phyloP scores from a whole-genome alignment of 2,113 vertebrate species.

The Gasterosteus aculeatus region DNA sequence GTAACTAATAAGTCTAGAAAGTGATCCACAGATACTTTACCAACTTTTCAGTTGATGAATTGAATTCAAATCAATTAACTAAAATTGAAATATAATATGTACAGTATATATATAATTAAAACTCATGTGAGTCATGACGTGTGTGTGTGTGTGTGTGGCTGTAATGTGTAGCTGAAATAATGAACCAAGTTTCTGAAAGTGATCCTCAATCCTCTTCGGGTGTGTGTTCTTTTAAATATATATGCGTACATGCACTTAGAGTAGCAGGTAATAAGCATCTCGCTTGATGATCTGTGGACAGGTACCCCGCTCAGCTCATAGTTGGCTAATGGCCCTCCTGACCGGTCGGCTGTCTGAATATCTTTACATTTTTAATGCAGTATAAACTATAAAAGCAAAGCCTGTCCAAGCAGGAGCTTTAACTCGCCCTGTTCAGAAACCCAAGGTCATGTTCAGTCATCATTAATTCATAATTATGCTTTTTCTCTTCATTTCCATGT shows the following conservation, averaged over 20 bases:
- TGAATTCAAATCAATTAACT: slow-evolving; percentile 44
- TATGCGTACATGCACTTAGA: neutral
- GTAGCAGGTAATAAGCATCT: neutral
- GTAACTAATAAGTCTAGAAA: slow-evolving; percentile 2
- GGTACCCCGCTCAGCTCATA: neutral
- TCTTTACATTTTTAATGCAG: neutral
- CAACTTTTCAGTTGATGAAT: slow-evolving; percentile 39
- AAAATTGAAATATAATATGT: slow-evolving; percentile 46
- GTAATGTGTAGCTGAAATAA: neutral
- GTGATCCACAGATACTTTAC: slow-evolving; percentile 12
- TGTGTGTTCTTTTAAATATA: neutral
- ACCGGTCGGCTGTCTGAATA: neutral
- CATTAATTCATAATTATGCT: neutral
- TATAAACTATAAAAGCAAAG: neutral
- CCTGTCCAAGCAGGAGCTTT: neutral
- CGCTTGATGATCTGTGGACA: neutral
- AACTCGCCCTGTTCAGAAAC: neutral
- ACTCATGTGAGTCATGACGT: neutral
- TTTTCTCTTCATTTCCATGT: neutral
- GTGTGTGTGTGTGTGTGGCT: neutral
- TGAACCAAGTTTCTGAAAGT: neutral
- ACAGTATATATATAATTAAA: slow-evolving; percentile 18
- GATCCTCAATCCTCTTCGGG: neutral
- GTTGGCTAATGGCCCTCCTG: neutral
- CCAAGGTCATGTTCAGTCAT: neutral